A percentile compares a stretch with the other conserved stretches of the same genome.
Evolutionary conservation across 2,797 vertebrate species (phyloP).

Genomic region (Pipistrellus kuhlii): DNA sequence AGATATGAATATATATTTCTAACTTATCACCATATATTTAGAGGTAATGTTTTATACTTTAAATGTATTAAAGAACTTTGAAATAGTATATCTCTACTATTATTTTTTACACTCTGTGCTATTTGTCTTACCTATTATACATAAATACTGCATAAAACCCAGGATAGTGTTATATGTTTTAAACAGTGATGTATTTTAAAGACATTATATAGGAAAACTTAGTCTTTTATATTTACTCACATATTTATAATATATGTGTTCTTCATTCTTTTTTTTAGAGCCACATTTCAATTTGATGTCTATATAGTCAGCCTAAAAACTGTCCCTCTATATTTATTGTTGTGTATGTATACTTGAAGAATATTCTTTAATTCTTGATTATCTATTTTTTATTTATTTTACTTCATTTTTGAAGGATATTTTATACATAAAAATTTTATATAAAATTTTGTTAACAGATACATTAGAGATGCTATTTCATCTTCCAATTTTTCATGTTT

Average conservation of each 20-base stretch:
- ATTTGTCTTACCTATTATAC: background rate
- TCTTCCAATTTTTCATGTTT: background rate
- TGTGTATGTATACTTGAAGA: background rate
- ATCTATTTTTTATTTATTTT: background rate
- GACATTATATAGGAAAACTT: background rate
- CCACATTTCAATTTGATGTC: background rate
- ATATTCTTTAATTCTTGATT: background rate
- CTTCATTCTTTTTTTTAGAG: background rate
- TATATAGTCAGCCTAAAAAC: background rate
- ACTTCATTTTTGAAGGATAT: background rate
- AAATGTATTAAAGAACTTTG: background rate
- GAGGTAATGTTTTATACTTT: background rate
- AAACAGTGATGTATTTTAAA: background rate
- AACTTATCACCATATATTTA: background rate
- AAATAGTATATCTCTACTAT: background rate
- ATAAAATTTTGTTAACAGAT: background rate
- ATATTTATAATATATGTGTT: background rate
- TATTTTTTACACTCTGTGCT: background rate
- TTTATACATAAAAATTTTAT: background rate
- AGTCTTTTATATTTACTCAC: background rate
- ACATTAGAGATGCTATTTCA: background rate
- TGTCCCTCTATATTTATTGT: background rate
- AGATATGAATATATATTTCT: background rate
- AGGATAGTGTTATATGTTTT: background rate
- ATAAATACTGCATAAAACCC: background rate